Conservation (phyloP, 2,888 invertebrate species). For the Drosophila atroscutellata region DNA sequence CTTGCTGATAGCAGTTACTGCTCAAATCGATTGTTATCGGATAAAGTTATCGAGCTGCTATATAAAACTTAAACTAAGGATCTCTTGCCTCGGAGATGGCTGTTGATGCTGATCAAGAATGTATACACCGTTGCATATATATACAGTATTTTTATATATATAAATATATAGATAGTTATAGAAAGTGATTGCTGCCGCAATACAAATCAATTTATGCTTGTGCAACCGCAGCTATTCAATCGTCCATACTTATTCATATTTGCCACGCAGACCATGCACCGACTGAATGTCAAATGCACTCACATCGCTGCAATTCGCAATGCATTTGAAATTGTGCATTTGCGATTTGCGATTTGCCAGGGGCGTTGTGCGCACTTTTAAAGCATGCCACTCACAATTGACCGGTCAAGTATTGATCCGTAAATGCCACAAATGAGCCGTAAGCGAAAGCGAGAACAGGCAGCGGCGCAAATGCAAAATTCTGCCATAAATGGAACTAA, state of each 20-base stretch:
- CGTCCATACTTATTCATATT: background rate
- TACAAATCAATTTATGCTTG: background rate
- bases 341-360: background rate
- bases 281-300: background rate
- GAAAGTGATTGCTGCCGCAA: background rate
- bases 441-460: slow-evolving; percentile 35
- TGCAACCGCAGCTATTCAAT: background rate
- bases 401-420: slow-evolving; percentile 26
- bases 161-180: background rate
- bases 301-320: background rate
- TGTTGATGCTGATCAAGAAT: background rate
- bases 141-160: no score
- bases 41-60: background rate
- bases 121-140: no score
- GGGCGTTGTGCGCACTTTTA: background rate
- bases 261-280: background rate
- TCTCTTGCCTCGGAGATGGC: background rate
- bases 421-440: slow-evolving; percentile 61
- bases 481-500: slow-evolving; percentile 52
- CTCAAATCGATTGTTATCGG: background rate
- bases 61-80: background rate
- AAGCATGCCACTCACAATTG: slow-evolving; percentile 1
- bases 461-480: slow-evolving; percentile 47
- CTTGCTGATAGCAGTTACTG: background rate
- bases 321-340: slow-evolving; percentile 1